Evolutionary conservation across 2,113 vertebrate genomes (phyloP).

Genomic region (Hippotragus niger): DNA sequence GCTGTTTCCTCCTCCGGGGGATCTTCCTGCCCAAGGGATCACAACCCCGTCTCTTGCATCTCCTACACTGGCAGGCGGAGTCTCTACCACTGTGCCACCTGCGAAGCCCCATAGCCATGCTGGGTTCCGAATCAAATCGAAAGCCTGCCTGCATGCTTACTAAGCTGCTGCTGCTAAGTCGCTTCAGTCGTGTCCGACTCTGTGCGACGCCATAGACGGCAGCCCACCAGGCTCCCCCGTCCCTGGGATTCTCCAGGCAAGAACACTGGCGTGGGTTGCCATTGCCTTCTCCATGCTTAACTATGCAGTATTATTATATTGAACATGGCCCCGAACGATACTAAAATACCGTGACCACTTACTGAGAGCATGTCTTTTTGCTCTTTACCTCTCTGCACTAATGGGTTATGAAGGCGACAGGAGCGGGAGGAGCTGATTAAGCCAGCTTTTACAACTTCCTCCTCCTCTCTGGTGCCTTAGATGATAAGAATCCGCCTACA

Average conservation of each 20-base stretch:
- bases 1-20: not conserved
- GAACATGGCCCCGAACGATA: not conserved
- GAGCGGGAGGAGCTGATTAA: not conserved
- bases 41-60: not conserved
- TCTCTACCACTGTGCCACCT: not conserved
- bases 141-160: not conserved
- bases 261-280: too few relatives aligned
- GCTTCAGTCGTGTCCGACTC: too few relatives aligned
- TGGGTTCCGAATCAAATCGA: not conserved
- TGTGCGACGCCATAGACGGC: too few relatives aligned
- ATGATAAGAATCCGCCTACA: not conserved
- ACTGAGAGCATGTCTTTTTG: accelerated
- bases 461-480: not conserved
- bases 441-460: not conserved
- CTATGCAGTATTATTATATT: accelerated
- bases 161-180: too few relatives aligned
- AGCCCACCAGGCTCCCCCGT: too few relatives aligned
- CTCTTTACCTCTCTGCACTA: not conserved
- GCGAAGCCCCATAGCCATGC: not conserved
- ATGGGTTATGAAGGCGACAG: not conserved
- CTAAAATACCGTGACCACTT: not conserved
- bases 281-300: too few relatives aligned
- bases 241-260: too few relatives aligned
- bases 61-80: not conserved
- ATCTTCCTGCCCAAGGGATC: not conserved